phyloP scores from a whole-genome alignment of 2,797 vertebrate species.

The Sus cebifrons region DNA sequence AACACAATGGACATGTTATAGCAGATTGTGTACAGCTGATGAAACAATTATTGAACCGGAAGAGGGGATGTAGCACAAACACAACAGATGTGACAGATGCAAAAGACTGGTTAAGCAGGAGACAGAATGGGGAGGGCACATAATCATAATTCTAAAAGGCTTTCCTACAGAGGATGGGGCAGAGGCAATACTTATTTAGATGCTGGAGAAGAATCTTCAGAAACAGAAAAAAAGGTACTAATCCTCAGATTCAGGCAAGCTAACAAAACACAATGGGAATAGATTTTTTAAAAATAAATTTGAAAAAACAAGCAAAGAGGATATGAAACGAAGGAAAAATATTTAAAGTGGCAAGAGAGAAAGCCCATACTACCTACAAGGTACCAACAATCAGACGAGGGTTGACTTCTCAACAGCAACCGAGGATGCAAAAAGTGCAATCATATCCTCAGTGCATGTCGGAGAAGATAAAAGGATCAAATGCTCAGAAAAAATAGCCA shows the following conservation, averaged over 20 bases:
- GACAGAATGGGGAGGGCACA: rapidly evolving
- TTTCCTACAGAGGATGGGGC: rapidly evolving
- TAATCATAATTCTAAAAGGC: rapidly evolving
- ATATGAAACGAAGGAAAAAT: neutral
- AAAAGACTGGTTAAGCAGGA: neutral
- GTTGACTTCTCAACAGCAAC: neutral
- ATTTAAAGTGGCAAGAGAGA: neutral
- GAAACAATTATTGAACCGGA: neutral
- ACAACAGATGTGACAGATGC: rapidly evolving
- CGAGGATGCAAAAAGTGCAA: rapidly evolving
- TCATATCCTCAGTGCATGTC: too few species aligned
- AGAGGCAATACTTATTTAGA: rapidly evolving
- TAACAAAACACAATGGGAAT: neutral
- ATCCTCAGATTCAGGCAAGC: neutral
- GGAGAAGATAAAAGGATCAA: too few species aligned
- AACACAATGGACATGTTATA: neutral
- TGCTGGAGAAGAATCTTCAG: neutral
- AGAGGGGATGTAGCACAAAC: rapidly evolving
- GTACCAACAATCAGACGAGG: rapidly evolving
- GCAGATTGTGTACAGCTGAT: neutral
- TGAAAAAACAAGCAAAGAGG: rapidly evolving
- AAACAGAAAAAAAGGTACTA: neutral
- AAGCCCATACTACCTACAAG: rapidly evolving
- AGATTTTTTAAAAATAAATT: neutral
- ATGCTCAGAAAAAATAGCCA: neutral